Percentiles rank a stretch among this genome's conserved stretches.
These are phyloP conservation scores for Bubo bubo DNA, from an alignment of 2,113 vertebrate species.

Conservation along the genomic window DNA sequence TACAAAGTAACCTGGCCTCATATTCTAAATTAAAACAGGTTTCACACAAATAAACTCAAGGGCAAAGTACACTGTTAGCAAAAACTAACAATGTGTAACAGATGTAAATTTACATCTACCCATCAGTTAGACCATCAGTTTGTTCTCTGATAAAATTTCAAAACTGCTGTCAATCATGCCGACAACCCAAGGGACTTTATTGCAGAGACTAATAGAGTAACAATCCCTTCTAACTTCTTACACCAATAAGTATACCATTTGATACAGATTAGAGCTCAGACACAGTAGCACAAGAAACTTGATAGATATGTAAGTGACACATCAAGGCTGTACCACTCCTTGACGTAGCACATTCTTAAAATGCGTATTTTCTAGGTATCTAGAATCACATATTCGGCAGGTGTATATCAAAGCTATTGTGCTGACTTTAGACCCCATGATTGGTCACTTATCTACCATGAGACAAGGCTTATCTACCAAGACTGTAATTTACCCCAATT, in stretches of 20 bases:
- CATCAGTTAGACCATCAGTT: background rate
- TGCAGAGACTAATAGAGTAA: background rate
- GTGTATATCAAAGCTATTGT: background rate
- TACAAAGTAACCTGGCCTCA: background rate
- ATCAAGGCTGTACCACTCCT: background rate
- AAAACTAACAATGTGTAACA: background rate
- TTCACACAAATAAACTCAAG: background rate
- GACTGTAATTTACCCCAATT: background rate
- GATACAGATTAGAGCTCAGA: background rate
- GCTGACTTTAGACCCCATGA: background rate
- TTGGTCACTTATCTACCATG: background rate
- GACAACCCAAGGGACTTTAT: background rate
- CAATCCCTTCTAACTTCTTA: background rate
- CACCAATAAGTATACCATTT: accelerated
- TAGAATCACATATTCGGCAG: background rate
- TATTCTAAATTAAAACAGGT: background rate
- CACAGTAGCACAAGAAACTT: background rate
- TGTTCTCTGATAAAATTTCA: background rate
- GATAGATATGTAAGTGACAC: background rate
- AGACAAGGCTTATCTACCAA: background rate
- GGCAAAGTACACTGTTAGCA: background rate
- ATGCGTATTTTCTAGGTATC: background rate
- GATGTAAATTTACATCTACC: background rate
- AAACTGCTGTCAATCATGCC: background rate
- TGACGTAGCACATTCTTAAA: background rate